Evolutionary conservation across 30 jellyfish, hydroid and myxozoan species (phyloP).

Genomic region (Catostylus mosaicus): DNA sequence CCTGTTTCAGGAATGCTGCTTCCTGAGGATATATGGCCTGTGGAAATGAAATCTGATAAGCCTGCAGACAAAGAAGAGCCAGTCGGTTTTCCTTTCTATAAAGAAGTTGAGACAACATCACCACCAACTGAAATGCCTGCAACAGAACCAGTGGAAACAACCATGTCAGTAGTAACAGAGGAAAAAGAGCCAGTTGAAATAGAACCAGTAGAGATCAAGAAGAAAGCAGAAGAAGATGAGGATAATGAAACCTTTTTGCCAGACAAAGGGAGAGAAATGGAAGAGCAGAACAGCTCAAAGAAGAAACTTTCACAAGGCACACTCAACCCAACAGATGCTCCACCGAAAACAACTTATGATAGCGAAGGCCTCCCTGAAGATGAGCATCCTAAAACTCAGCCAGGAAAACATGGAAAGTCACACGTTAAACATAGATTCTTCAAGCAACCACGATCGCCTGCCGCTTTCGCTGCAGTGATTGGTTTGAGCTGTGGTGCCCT

Average conservation of each 20-base stretch:
- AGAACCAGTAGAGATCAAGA: conserved; percentile 36
- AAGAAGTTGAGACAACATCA: not conserved
- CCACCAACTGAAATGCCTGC: not conserved
- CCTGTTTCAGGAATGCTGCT: conserved; percentile 2
- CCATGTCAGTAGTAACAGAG: conserved; percentile 8
- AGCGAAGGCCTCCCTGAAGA: conserved; percentile 55
- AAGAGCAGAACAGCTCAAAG: conserved; percentile 42
- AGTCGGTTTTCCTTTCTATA: not conserved
- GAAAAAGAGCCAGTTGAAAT: conserved; percentile 14
- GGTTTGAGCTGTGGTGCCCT: conserved; percentile 96
- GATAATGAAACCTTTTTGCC: not conserved
- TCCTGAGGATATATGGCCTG: conserved; percentile 3
- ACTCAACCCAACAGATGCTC: conserved; percentile 57
- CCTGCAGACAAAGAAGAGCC: not conserved
- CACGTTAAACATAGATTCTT: conserved; percentile 33
- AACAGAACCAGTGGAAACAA: not conserved
- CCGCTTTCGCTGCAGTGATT: conserved; percentile 88
- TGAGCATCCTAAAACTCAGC: conserved; percentile 4
- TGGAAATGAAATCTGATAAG: not conserved
- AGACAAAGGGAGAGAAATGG: conserved; percentile 8
- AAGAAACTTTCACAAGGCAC: conserved; percentile 32
- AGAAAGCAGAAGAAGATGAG: not conserved
- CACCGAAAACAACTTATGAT: conserved; percentile 42
- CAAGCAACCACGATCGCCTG: conserved; percentile 81
- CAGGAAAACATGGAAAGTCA: conserved; percentile 12